phyloP scores from a whole-genome alignment of 1,140 invertebrate species.

The Ditylenchus dipsaci region DNA sequence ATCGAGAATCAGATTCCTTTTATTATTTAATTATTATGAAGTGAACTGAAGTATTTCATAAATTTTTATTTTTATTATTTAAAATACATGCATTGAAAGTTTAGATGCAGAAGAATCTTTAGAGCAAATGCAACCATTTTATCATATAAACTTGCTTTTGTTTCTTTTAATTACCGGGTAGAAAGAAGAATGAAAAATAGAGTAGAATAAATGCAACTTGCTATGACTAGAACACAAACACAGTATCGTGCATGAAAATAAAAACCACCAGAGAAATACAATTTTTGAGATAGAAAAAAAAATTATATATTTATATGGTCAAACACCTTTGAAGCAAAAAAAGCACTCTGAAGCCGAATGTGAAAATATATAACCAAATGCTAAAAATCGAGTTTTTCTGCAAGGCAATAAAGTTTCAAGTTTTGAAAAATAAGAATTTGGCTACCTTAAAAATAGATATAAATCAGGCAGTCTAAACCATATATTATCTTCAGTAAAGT shows the following conservation, averaged over 20 bases:
- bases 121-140: neutral
- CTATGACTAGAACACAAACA: constrained; percentile 4
- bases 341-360: no score
- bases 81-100: neutral
- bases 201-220: neutral
- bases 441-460: neutral
- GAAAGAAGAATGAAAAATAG: no score
- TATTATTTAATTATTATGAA: no score
- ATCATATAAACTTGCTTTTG: neutral
- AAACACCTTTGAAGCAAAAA: no score
- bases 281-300: no score
- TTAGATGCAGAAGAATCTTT: neutral
- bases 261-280: no score
- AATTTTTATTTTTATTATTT: neutral
- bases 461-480: neutral
- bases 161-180: neutral
- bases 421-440: neutral
- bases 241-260: neutral
- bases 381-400: no score
- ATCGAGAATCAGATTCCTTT: no score
- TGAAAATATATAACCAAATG: no score
- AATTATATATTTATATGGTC: no score
- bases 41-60: no score
- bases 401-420: neutral
- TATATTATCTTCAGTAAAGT: neutral